Conservation (phyloP, 2,797 vertebrate genomes). For the Epinephelus awoara region DNA sequence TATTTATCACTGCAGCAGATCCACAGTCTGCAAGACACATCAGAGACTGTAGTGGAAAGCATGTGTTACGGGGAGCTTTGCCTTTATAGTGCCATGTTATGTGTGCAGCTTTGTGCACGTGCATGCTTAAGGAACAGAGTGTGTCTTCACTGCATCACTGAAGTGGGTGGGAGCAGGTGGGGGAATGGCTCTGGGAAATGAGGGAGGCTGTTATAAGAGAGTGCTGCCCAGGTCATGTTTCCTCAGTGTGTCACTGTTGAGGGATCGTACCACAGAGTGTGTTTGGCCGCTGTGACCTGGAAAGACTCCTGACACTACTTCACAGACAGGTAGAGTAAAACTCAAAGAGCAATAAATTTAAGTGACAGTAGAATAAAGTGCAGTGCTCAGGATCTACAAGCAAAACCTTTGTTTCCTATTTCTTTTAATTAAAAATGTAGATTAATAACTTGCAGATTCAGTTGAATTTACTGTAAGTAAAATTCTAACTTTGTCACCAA, state of each 20-base stretch:
- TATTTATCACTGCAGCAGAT: constrained; percentile 32
- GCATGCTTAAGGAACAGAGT: constrained; percentile 18
- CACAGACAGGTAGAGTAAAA: constrained; percentile 66
- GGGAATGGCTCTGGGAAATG: constrained; percentile 52
- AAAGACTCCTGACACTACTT: constrained; percentile 14
- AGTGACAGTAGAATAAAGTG: too few species aligned
- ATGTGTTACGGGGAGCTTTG: constrained; percentile 3
- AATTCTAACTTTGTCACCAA: background rate
- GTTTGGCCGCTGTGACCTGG: constrained; percentile 45
- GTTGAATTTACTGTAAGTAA: background rate
- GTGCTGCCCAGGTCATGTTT: constrained; percentile 59
- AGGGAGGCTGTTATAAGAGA: constrained; percentile 73
- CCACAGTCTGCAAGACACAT: constrained; percentile 4
- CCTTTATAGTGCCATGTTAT: constrained; percentile 1
- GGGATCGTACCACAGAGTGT: constrained; percentile 51
- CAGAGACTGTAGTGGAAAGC: background rate
- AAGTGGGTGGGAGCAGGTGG: constrained; percentile 77
- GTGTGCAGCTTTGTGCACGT: constrained; percentile 14
- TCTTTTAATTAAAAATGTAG: background rate
- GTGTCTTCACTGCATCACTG: constrained; percentile 47
- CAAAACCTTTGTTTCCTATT: background rate
- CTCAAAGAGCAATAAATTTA: background rate
- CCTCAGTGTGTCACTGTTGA: constrained; percentile 56
- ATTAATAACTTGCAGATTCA: background rate
- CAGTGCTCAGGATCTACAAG: background rate